These are phyloP conservation scores for Drosophila littoralis DNA, from an alignment of 1,140 invertebrate genomes.

Conservation along the genomic window DNA sequence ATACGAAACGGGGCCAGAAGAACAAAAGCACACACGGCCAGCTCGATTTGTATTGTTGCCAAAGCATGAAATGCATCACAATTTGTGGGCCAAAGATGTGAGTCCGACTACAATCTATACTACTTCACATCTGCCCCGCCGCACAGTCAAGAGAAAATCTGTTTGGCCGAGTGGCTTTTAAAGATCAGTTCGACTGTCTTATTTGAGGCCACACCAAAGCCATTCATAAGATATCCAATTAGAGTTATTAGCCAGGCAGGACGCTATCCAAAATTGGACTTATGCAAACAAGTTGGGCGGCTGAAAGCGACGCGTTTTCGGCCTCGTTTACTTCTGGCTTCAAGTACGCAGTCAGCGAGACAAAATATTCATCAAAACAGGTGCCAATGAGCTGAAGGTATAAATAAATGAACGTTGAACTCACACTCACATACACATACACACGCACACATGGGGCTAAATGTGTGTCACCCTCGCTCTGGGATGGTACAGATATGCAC, in stretches of 20 bases:
- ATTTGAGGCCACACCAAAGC: background rate
- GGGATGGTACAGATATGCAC: conserved; percentile 62
- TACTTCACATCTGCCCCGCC: no score
- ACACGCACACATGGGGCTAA: conserved; percentile 17
- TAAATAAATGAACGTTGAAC: conserved; percentile 31
- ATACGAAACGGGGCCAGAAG: background rate
- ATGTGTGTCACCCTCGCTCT: conserved; percentile 29
- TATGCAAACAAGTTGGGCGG: background rate
- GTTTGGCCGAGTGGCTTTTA: background rate
- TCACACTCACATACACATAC: conserved; percentile 5
- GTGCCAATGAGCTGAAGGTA: conserved; percentile 28
- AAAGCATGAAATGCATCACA: conserved; percentile 1
- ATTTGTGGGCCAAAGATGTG: background rate
- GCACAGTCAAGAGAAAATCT: background rate
- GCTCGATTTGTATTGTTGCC: background rate
- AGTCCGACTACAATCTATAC: background rate
- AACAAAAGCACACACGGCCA: background rate
- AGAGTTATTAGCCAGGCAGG: background rate
- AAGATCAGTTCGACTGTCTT: no score
- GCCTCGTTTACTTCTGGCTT: background rate
- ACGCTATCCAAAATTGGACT: no score
- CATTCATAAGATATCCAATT: background rate
- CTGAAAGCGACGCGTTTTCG: background rate
- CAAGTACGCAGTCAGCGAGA: background rate
- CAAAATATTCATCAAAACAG: conserved; percentile 1